Conservation (phyloP, 2,888 invertebrate genomes). For the Amiota mariae region DNA sequence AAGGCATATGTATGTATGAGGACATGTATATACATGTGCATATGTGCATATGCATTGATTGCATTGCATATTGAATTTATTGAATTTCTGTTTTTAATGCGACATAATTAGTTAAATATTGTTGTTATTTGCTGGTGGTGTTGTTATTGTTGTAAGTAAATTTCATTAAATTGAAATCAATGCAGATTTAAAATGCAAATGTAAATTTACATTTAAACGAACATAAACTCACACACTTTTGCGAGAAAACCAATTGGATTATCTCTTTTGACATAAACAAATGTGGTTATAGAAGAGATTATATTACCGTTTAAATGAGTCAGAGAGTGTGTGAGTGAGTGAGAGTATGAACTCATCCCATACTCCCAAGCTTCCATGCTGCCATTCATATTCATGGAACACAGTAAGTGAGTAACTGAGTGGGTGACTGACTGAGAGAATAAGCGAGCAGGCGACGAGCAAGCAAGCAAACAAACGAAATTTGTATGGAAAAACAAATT, state of each 20-base stretch:
- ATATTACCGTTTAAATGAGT: too few species aligned
- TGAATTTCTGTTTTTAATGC: slow-evolving; percentile 14
- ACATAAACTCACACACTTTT: slow-evolving; percentile 10
- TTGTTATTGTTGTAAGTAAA: slow-evolving; percentile 30
- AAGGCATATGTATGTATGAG: not conserved
- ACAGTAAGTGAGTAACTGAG: not conserved
- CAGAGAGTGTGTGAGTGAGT: not conserved
- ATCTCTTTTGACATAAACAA: slow-evolving; percentile 12
- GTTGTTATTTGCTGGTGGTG: slow-evolving; percentile 15
- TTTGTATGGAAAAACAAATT: slow-evolving; percentile 6
- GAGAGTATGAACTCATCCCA: not conserved
- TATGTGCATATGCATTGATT: not conserved
- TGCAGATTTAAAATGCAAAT: slow-evolving; percentile 30
- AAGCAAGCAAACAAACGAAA: not conserved
- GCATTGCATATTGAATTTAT: not conserved
- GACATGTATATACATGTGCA: not conserved
- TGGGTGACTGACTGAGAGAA: not conserved
- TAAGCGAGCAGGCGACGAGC: not conserved
- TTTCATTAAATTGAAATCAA: slow-evolving; percentile 50
- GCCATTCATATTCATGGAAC: not conserved
- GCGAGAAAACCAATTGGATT: slow-evolving; percentile 5
- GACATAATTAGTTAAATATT: slow-evolving; percentile 21
- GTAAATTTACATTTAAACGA: slow-evolving; percentile 6
- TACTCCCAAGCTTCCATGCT: too few species aligned
- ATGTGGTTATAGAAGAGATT: not conserved